Base-by-base conservation (phyloP, 2,113 vertebrate species). In the Piprites chloris region DNA sequence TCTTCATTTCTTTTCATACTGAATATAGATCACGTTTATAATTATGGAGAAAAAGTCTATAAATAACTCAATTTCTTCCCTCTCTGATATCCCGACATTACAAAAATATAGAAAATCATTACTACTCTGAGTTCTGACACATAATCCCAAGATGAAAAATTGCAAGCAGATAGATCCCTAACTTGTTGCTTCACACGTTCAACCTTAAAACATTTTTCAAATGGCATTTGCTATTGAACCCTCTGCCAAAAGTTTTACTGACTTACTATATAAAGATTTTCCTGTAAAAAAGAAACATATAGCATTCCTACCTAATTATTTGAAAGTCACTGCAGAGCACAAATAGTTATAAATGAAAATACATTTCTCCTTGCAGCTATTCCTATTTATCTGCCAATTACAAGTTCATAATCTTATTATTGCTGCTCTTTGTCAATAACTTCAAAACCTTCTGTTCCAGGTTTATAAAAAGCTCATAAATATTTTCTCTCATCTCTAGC, bases 131-230 rank as follows among this genome's bases (percentile, higher is more conserved):
- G 12, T 75, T 87, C 37, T 72, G 77, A 62, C 67, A 95, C 30
- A 39, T 30, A 94, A 75, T 85, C n/a, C 42, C 2, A 2, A 90
- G n/a, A 86, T 53, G 75, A 91, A 89, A 87, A 87, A 85, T 17
- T 59, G 20, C 28, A 83, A 77, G 49, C 33, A 42, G 37, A 81
- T 44, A 86, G 33, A 68, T 82, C 46, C 9, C 12, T 90, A 65
- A 93, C 81, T 82, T 95, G 85, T 92, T 94, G 76, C 90, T 93
- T 94, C 47, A 75, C 30, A 85, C n/a, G 80, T 75, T 90, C 66
- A 87, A 61, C 26, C 49, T 81, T 81, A 82, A 96, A 79, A 41
- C 6, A 71, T n/a, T 71, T 92, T 86, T 74, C 20, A 84, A 96
- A 83, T 14, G 49, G 13, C 53, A 87, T 80, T 87, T 96, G 44